Evolutionary conservation across 2,888 invertebrate genomes (phyloP).

Genomic region (Drosophila pseudotakahashii): DNA sequence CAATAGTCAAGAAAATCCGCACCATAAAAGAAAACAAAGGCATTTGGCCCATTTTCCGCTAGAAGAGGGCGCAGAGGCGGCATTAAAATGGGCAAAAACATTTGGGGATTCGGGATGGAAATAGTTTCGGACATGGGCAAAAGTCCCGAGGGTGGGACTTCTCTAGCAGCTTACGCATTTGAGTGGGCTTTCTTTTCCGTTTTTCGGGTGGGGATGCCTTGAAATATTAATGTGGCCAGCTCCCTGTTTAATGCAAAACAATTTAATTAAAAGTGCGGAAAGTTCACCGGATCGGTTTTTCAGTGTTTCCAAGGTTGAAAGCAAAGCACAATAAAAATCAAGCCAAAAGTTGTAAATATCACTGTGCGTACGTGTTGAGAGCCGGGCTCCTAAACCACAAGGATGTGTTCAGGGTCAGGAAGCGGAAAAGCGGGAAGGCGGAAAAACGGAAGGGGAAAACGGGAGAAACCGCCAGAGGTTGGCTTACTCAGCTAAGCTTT

Average conservation of each 20-base stretch:
- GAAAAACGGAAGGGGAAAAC: too few relatives aligned
- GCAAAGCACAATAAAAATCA: slow-evolving; percentile 45
- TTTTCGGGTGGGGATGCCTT: slow-evolving; percentile 1
- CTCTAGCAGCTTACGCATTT: slow-evolving; percentile 43
- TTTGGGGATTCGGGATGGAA: slow-evolving; percentile 29
- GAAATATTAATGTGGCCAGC: slow-evolving; percentile 53
- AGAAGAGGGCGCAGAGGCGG: slow-evolving; percentile 1
- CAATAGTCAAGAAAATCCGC: slow-evolving; percentile 67
- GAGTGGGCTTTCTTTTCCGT: slow-evolving; percentile 3
- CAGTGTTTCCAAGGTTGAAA: slow-evolving; percentile 7
- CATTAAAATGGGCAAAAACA: slow-evolving; percentile 44
- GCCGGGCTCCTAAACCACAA: not conserved
- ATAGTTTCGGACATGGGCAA: slow-evolving; percentile 42
- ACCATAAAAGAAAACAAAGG: slow-evolving; percentile 54
- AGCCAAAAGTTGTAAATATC: slow-evolving; percentile 46
- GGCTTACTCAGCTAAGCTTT: slow-evolving; percentile 23
- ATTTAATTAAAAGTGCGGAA: slow-evolving; percentile 35
- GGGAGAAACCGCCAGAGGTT: slow-evolving; percentile 1
- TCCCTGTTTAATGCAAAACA: slow-evolving; percentile 23
- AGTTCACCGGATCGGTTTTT: not conserved
- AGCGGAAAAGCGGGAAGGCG: not conserved
- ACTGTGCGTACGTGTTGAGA: slow-evolving; percentile 41
- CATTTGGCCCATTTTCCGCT: slow-evolving; percentile 22
- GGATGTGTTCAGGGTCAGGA: slow-evolving; percentile 3
- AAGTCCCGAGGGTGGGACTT: slow-evolving; percentile 24